These are phyloP conservation scores for Babylonia areolata DNA, from an alignment of 1,140 invertebrate species.

Conservation along the genomic window DNA sequence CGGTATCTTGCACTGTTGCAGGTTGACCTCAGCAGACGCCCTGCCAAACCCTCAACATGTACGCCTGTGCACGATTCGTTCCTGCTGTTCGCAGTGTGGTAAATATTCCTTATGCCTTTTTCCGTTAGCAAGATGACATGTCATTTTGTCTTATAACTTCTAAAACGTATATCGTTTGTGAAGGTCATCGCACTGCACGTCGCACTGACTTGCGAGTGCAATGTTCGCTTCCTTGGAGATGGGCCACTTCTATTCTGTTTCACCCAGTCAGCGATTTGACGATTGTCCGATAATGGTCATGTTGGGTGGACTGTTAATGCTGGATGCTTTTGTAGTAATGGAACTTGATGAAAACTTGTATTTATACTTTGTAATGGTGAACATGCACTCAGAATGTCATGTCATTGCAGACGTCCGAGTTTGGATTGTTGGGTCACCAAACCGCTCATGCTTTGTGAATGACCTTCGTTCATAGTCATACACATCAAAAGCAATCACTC, in stretches of 20 bases:
- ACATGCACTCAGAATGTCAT: no score
- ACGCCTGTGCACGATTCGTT: conserved; percentile 61
- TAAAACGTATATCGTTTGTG: neutral
- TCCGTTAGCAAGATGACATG: neutral
- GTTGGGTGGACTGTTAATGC: no score
- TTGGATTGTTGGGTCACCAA: no score
- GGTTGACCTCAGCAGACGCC: conserved; percentile 38
- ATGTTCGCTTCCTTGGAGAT: neutral
- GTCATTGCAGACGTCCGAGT: no score
- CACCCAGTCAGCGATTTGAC: no score
- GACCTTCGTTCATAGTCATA: no score
- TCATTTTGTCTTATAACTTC: neutral
- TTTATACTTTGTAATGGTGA: no score
- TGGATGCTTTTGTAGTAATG: no score
- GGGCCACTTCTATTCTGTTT: neutral
- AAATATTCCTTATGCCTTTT: conserved; percentile 25
- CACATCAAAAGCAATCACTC: no score
- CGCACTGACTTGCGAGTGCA: neutral
- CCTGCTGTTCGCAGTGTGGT: conserved; percentile 59
- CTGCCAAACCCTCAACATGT: conserved; percentile 49
- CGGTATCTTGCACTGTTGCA: conserved; percentile 38
- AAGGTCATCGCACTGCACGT: neutral
- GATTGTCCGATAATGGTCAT: no score
- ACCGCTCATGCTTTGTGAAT: no score
- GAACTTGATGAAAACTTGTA: no score